Evolutionary conservation across 2,888 invertebrate genomes (phyloP).

Genomic region (Perizoma flavofasciatum): DNA sequence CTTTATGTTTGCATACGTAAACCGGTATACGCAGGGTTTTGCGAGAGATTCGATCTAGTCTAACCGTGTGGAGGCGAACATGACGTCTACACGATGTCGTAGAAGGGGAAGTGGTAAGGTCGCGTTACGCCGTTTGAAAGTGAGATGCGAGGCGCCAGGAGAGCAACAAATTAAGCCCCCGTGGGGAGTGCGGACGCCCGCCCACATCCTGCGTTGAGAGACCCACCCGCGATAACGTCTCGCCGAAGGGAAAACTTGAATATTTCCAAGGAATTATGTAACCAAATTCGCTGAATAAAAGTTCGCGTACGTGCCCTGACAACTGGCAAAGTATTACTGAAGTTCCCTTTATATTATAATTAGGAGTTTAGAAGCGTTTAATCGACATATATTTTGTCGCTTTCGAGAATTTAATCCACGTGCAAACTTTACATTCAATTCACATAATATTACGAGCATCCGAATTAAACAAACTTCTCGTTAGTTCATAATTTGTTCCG

Average conservation of each 20-base stretch:
- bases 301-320: constrained; percentile 71
- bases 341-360: constrained; percentile 66
- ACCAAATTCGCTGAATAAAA: constrained; percentile 75
- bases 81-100: constrained; percentile 61
- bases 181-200: constrained; percentile 68
- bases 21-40: constrained; percentile 3
- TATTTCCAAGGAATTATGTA: constrained; percentile 78
- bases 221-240: constrained; percentile 75
- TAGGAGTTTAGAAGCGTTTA: constrained; percentile 66
- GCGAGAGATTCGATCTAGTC: constrained; percentile 43
- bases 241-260: constrained; percentile 79
- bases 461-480: constrained; percentile 17
- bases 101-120: constrained; percentile 76
- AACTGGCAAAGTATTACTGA: constrained; percentile 69
- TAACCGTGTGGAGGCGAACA: constrained; percentile 55
- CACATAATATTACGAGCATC: constrained; percentile 40
- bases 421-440: constrained; percentile 50
- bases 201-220: constrained; percentile 73
- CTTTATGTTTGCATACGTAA: constrained; percentile 12
- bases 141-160: constrained; percentile 83
- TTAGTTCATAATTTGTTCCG: constrained; percentile 22
- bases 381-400: constrained; percentile 56
- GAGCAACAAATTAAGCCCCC: constrained; percentile 84
- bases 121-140: constrained; percentile 82
- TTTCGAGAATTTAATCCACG: constrained; percentile 47